Conservation (phyloP, 2,797 vertebrate species). For the Hydrophis major region DNA sequence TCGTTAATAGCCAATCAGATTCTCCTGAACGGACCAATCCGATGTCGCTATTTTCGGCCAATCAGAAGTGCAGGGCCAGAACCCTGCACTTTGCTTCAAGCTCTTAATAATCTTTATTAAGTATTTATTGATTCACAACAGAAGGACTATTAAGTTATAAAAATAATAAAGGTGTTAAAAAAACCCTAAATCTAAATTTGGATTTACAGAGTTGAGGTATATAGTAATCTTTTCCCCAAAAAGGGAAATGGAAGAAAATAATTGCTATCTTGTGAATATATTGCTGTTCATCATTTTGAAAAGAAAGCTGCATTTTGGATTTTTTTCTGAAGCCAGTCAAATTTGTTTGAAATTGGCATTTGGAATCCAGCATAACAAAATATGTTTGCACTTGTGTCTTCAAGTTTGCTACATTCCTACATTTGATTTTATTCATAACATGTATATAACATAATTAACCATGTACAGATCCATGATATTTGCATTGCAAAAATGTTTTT, state of each 20-base stretch:
- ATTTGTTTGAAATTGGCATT: background rate
- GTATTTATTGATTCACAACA: too few species aligned
- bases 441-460: background rate
- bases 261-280: background rate
- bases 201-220: background rate
- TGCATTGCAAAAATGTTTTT: background rate
- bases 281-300: background rate
- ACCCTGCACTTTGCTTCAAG: too few species aligned
- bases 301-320: background rate
- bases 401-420: background rate
- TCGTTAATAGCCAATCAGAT: too few species aligned
- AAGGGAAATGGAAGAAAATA: background rate
- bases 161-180: background rate
- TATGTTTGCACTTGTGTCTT: background rate
- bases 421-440: background rate
- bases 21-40: too few species aligned
- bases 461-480: background rate
- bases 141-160: background rate
- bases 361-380: background rate
- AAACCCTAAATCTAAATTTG: background rate
- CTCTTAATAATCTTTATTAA: too few species aligned
- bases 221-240: background rate
- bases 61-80: too few species aligned
- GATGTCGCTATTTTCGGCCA: too few species aligned
- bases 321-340: background rate